Evolutionary conservation across 2,797 vertebrate genomes (phyloP).

Genomic region (Cynopterus sphinx): DNA sequence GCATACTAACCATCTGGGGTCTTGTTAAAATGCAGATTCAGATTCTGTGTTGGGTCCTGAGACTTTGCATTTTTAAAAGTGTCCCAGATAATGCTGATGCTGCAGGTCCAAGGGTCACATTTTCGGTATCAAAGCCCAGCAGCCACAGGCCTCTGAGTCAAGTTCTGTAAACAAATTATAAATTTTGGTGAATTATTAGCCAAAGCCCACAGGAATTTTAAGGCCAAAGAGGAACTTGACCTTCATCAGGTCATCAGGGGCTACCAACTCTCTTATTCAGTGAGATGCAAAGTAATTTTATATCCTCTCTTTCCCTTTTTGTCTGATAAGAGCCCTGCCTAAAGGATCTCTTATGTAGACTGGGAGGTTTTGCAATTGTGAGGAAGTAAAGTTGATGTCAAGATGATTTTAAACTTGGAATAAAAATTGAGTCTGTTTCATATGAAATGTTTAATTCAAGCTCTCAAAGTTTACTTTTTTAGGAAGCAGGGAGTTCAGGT

Average conservation of each 20-base stretch:
- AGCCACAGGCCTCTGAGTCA: neutral
- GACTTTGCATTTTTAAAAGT: neutral
- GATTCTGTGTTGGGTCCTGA: neutral
- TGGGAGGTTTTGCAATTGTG: neutral
- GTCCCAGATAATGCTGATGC: neutral
- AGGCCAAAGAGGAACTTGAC: neutral
- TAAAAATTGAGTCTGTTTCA: conserved; percentile 6
- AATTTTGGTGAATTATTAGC: neutral
- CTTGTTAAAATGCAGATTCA: neutral
- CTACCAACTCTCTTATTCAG: neutral
- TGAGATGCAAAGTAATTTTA: neutral
- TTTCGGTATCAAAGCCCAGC: neutral
- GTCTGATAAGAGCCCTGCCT: neutral
- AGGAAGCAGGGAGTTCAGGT: neutral
- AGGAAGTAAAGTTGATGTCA: neutral
- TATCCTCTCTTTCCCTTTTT: neutral
- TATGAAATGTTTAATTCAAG: neutral
- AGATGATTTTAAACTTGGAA: conserved; percentile 6
- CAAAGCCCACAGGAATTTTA: neutral
- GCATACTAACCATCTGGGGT: neutral
- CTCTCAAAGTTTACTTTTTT: neutral
- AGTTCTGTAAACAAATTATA: neutral
- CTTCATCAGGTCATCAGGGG: neutral
- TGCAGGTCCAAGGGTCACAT: neutral
- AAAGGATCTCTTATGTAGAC: neutral